phyloP scores from a whole-genome alignment of 1,140 invertebrate species.

The Rhopalosiphum maidis region DNA sequence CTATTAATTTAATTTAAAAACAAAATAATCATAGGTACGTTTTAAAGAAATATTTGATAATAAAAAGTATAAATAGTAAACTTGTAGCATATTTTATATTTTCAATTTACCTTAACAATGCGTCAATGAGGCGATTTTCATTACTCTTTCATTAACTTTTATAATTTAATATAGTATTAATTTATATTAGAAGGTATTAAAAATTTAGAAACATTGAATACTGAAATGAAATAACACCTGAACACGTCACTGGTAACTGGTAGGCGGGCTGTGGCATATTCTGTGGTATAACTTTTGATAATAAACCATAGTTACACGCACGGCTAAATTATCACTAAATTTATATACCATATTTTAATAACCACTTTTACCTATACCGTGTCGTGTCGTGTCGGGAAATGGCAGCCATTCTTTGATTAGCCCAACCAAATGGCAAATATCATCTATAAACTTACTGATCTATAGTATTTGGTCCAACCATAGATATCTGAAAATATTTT shows the following conservation, averaged over 20 bases:
- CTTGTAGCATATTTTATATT: neutral
- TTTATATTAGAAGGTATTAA: neutral
- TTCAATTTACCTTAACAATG: neutral
- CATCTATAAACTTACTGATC: too few species aligned
- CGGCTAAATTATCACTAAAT: too few species aligned
- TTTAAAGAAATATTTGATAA: neutral
- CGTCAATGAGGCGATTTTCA: neutral
- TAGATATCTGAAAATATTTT: too few species aligned
- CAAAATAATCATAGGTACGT: neutral
- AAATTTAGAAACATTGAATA: neutral
- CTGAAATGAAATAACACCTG: neutral
- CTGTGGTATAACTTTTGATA: neutral
- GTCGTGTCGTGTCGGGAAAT: too few species aligned
- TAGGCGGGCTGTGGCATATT: neutral
- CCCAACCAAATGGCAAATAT: too few species aligned
- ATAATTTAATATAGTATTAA: neutral
- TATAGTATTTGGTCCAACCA: too few species aligned
- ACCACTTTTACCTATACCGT: too few species aligned
- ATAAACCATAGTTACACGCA: constrained; percentile 1
- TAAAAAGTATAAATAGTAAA: neutral
- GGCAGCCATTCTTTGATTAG: too few species aligned
- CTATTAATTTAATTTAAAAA: neutral
- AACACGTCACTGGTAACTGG: constrained; percentile 40
- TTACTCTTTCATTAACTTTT: neutral
- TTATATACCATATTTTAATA: too few species aligned